Base-by-base conservation (phyloP, 2,888 invertebrate genomes). In the Phlogophora meticulosa region DNA sequence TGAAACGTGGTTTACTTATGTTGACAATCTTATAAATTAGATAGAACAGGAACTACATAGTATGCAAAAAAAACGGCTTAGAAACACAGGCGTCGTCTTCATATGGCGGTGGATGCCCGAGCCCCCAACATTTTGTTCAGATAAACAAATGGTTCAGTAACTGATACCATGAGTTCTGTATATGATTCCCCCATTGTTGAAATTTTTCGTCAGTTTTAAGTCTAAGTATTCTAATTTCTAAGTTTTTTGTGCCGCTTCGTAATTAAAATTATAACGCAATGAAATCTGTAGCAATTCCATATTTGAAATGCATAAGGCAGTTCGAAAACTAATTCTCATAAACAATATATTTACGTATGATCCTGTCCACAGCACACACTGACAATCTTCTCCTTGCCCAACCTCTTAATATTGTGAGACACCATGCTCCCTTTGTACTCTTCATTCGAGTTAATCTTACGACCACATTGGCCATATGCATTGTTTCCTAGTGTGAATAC, bases 401-500 rank as follows among this genome's bases (percentile, higher is more conserved):
- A 88, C 52, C 95, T 93, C 53, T 95, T 92, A 57, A 98, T 97
- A 67, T 96, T 96, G 90, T 98, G 96, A 24, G 98, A 95, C 10
- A 96, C 94, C 88, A 96, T 96, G 82, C 97, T 97, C 7, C 96
- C 96, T 49, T 88, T 91, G 84, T 98, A 98, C 60, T 97, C 95
- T 90, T 99, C 99, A 65, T 97, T 96, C 4, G 96, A 90, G 72
- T 98, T 96, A 66, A 99, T 96, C 61, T 96, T 96, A 58, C 99
- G 95, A 0, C 98, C 99, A 90, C 99, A 99, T 90, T 99, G 99
- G 0, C 99, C 99, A 88, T 98, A 98, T 0, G 98, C 96, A 92
- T 99, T 99, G 91, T 98, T 98, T 1, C 99, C 99, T 61, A 99
- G 91, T 17, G 97, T 96, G 88, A 97, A 99, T 0, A 98, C 96